Evolutionary conservation across 2,113 vertebrate species (phyloP).

Genomic region (Epinephelus lanceolatus): DNA sequence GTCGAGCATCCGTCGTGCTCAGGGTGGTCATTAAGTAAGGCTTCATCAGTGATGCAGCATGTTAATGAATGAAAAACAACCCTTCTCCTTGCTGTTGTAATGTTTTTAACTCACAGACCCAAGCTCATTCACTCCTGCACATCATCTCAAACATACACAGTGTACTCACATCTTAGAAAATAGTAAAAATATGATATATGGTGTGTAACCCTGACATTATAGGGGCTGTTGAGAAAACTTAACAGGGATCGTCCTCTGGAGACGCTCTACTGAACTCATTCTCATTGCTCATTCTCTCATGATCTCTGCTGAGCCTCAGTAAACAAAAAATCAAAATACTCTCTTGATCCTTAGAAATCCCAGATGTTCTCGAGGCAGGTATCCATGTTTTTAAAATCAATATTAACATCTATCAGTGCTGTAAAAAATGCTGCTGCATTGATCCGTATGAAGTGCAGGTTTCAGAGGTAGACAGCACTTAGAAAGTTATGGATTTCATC

Average conservation of each 20-base stretch:
- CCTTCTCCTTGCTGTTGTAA: not conserved
- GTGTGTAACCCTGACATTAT: not conserved
- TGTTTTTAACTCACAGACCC: not conserved
- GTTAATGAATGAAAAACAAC: not conserved
- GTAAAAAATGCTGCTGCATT: not conserved
- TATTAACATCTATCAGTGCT: not conserved
- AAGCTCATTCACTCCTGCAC: not conserved
- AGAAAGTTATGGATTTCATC: not conserved
- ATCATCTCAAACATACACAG: not conserved
- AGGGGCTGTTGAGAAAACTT: not conserved
- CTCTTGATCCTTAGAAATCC: not conserved
- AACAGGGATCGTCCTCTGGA: not conserved
- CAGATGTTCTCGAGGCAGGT: not conserved
- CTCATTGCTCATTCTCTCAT: not conserved
- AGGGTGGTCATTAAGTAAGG: not conserved
- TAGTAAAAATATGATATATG: not conserved
- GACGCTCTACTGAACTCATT: not conserved
- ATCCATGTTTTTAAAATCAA: slow-evolving; percentile 1
- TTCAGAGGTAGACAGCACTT: not conserved
- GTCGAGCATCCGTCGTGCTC: not conserved
- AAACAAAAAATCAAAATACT: not conserved
- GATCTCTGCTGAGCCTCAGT: not conserved
- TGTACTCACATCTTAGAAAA: not conserved
- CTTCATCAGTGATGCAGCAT: not conserved
- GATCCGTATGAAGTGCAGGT: not conserved